Percentiles rank a stretch among this genome's conserved stretches.
Evolutionary conservation across 2,797 vertebrate genomes (phyloP).

Genomic region (Lepidocolaptes lacrymiger): DNA sequence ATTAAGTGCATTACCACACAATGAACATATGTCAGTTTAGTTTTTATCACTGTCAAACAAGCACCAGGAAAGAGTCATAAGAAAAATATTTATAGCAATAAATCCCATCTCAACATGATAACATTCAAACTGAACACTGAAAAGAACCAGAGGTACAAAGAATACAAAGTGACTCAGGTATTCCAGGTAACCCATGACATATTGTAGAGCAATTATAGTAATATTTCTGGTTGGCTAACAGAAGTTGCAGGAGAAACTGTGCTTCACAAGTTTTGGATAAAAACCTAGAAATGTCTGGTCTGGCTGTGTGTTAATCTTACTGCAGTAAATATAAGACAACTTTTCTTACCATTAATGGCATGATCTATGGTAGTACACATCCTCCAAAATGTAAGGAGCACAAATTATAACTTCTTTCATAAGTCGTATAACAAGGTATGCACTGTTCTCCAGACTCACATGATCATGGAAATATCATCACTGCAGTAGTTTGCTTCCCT

Average conservation of each 20-base stretch:
- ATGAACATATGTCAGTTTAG: conserved; percentile 33
- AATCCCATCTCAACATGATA: conserved; percentile 36
- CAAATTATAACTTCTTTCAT: background rate
- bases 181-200: background rate
- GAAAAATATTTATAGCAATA: conserved; percentile 59
- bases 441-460: conserved; percentile 41
- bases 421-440: conserved; percentile 10
- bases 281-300: background rate
- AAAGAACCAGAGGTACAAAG: background rate
- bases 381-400: background rate
- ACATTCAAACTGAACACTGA: conserved; percentile 12
- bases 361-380: background rate
- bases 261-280: background rate
- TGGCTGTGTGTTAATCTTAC: background rate
- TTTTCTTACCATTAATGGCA: background rate
- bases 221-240: background rate
- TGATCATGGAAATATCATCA: conserved; percentile 31
- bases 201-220: background rate
- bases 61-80: conserved; percentile 31
- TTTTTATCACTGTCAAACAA: conserved; percentile 39
- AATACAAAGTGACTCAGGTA: conserved; percentile 15
- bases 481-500: background rate
- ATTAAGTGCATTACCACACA: conserved; percentile 50
- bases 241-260: background rate
- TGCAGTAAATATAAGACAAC: background rate